Base-by-base conservation (phyloP, 2,888 invertebrate genomes). In the Lymantria dispar region DNA sequence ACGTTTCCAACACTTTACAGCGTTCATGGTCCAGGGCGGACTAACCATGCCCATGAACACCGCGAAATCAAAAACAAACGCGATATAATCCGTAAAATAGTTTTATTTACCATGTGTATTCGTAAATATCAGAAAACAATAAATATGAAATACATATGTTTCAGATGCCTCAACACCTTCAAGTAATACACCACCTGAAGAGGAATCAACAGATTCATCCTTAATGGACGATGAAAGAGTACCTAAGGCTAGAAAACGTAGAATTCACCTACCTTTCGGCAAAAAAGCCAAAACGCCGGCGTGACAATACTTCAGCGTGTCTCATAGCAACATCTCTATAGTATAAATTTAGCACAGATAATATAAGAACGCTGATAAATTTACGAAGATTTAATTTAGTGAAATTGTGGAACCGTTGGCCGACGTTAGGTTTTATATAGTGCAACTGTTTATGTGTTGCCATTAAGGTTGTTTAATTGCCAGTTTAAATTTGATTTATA, bases 171-270 rank as follows among this genome's bases (percentile, higher is more conserved):
- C 78, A 8, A 83, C 85, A 0, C 85, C 83, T 0, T 76, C 85
- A 0, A 86, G 85, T 58, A 80, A 72, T 72, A 82, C 86, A 0
- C 87, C 91, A 0, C 81, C 91, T 0, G 95, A 95, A 61, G 95
- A 95, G 58, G 95, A 95, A 52, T 95, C 95, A 1, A 95, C 95
- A 0, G 95, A 95, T 73, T 95, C 95, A 0, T 95, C 95, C 0
- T 87, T 94, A 7, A 87, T 94, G 70, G 95, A 95, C 50, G 94
- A 94, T 70, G 94, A 93, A 49, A 77, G 80, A 0, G 43, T 80
- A 0, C 83, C 89, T 0, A 90, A 88, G 52, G 93, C 94, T 37
- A 90, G 94, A 55, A 92, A 92, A 58, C 89, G 94, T 42, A 93
- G 94, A 70, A 91, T 95, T 48, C 92, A 94, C 64, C 93, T 95